Evolutionary conservation across 2,113 vertebrate species (phyloP).

Genomic region (Sander vitreus): DNA sequence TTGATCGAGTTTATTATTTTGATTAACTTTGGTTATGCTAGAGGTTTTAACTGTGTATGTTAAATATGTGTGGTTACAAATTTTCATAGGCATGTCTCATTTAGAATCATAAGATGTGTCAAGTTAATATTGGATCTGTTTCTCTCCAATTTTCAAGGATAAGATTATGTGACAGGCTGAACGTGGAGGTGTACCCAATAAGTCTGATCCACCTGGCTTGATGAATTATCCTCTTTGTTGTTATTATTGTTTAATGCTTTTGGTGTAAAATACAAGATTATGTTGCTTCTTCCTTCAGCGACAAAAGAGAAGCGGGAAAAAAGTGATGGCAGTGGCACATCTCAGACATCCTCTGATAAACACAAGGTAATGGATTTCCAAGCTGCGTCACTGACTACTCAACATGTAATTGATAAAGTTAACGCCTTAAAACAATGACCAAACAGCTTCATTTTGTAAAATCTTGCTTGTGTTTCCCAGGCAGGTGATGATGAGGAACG

Average conservation of each 20-base stretch:
- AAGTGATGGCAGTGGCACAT: conserved; percentile 43
- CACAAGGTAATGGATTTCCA: conserved; percentile 83
- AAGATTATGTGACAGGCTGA: conserved; percentile 8
- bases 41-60: neutral
- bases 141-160: conserved; percentile 3
- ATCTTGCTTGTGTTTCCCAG: conserved; percentile 67
- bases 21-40: neutral
- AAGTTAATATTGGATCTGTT: conserved; percentile 18
- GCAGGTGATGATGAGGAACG: conserved; percentile 84
- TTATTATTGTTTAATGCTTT: conserved; percentile 14
- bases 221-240: neutral
- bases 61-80: neutral
- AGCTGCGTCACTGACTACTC: neutral
- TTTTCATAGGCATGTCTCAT: neutral
- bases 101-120: neutral
- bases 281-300: conserved; percentile 38
- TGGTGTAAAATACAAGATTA: neutral
- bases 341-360: conserved; percentile 80
- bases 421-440: neutral
- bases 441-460: neutral
- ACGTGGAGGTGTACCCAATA: neutral
- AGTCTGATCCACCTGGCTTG: neutral
- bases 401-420: neutral
- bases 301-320: conserved; percentile 70
- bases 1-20: neutral